Conservation (phyloP, 2,113 vertebrate genomes). For the Clarias macrocephalus region DNA sequence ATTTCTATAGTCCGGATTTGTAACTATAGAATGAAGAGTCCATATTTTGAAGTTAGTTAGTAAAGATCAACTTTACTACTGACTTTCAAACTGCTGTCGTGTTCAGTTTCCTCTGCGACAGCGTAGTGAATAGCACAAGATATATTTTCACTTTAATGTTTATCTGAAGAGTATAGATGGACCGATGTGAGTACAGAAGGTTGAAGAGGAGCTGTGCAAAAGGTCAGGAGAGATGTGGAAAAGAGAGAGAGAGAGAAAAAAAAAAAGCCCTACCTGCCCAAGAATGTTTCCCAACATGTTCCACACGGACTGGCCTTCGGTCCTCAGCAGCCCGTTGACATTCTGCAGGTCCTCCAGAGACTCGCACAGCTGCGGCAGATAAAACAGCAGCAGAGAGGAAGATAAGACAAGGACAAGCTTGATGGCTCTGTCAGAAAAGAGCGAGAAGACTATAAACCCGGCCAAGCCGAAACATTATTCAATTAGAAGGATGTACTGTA, state of each 20-base stretch:
- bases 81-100: too few species aligned
- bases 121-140: neutral
- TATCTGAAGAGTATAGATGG: neutral
- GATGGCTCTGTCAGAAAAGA: slow-evolving; percentile 27
- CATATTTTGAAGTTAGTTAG: too few species aligned
- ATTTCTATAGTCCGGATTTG: too few species aligned
- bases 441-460: neutral
- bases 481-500: neutral
- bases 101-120: neutral
- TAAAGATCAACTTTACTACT: too few species aligned
- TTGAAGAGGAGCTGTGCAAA: neutral
- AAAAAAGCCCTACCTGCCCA: slow-evolving; percentile 90
- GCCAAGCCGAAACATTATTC: neutral
- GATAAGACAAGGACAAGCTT: slow-evolving; percentile 52
- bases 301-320: slow-evolving; percentile 93
- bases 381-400: slow-evolving; percentile 41
- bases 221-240: neutral
- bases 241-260: neutral
- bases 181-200: neutral
- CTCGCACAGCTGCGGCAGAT: slow-evolving; percentile 85
- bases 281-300: slow-evolving; percentile 87
- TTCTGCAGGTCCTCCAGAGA: slow-evolving; percentile 94
- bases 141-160: neutral
- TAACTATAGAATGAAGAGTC: too few species aligned
- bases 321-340: slow-evolving; percentile 86